phyloP scores from a whole-genome alignment of 2,797 vertebrate genomes.

The Macroramphosus scolopax region DNA sequence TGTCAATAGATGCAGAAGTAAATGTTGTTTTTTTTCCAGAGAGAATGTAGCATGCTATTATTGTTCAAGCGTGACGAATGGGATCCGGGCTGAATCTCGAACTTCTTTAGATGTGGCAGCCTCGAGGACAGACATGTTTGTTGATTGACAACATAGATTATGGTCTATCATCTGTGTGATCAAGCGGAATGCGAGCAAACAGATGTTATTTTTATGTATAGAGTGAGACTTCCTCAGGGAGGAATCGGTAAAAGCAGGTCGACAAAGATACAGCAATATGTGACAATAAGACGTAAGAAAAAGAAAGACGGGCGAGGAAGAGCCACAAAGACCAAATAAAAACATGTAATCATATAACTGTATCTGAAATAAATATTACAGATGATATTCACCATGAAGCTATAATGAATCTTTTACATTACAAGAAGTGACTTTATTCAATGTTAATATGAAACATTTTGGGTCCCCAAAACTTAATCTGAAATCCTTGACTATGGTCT shows the following conservation, averaged over 20 bases:
- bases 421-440: too few species aligned
- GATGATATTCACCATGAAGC: too few species aligned
- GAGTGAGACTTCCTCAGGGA: constrained; percentile 1
- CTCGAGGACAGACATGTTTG: constrained; percentile 16
- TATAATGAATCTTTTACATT: too few species aligned
- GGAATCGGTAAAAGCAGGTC: background rate
- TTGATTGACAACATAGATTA: constrained; percentile 45
- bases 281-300: background rate
- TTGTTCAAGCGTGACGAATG: constrained; percentile 23
- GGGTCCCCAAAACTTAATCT: too few species aligned
- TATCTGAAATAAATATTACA: too few species aligned
- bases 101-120: constrained; percentile 10
- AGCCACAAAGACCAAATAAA: background rate
- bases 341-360: background rate
- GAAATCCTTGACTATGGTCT: too few species aligned
- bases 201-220: constrained; percentile 42
- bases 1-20: constrained; percentile 24
- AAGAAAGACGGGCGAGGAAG: background rate
- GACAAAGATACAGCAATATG: background rate
- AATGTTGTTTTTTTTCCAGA: constrained; percentile 31
- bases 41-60: constrained; percentile 19
- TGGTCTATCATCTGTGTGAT: constrained; percentile 45
- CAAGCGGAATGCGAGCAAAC: constrained; percentile 27
- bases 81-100: constrained; percentile 12
- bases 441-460: too few species aligned